These are phyloP conservation scores for Orycteropus afer DNA, from an alignment of 2,113 vertebrate genomes.

Conservation along the genomic window DNA sequence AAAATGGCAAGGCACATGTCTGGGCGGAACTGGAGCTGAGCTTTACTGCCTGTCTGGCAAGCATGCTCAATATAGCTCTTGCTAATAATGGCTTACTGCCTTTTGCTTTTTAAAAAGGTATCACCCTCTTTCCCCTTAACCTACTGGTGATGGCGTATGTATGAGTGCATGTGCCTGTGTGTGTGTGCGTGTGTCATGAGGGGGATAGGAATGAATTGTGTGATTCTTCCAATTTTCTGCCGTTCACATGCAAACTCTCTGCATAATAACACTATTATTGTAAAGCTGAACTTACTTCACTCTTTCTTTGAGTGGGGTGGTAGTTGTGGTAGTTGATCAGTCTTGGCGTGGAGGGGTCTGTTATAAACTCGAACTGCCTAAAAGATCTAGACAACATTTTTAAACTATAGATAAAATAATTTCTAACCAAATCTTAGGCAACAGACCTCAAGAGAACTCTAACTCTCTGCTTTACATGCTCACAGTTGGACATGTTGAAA, in stretches of 20 bases:
- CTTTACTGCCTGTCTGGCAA: constrained; percentile 92
- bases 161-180: neutral
- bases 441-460: constrained; percentile 40
- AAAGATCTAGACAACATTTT: constrained; percentile 65
- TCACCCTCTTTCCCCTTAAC: constrained; percentile 70
- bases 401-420: constrained; percentile 59
- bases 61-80: constrained; percentile 93
- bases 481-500: neutral
- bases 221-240: constrained; percentile 35
- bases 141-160: constrained; percentile 40
- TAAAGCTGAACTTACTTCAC: constrained; percentile 40
- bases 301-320: constrained; percentile 15
- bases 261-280: constrained; percentile 60
- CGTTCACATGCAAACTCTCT: constrained; percentile 76
- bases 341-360: constrained; percentile 57
- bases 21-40: constrained; percentile 89
- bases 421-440: constrained; percentile 59
- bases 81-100: constrained; percentile 93
- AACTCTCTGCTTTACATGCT: neutral
- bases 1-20: constrained; percentile 92
- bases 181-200: neutral
- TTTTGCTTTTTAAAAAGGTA: constrained; percentile 85
- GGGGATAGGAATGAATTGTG: neutral
- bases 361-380: constrained; percentile 48
- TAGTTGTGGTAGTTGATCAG: neutral